These are phyloP conservation scores for Lepidurus arcticus DNA, from an alignment of 1,140 invertebrate species.

Conservation along the genomic window DNA sequence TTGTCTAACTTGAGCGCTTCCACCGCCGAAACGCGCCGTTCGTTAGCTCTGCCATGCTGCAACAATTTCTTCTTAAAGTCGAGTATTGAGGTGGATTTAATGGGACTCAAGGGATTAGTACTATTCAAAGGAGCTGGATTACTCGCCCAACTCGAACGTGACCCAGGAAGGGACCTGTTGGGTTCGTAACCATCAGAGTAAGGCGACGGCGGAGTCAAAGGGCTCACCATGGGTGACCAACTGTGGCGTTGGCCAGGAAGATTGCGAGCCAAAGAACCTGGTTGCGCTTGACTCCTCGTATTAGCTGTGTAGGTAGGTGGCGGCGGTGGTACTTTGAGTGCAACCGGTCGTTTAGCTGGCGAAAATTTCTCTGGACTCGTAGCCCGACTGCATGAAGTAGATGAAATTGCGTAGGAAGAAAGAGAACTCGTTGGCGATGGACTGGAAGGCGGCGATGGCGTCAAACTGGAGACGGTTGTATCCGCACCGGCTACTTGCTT, in stretches of 20 bases:
- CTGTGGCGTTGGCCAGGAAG: constrained; percentile 47
- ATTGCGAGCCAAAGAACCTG: background rate
- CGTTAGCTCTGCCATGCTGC: constrained; percentile 62
- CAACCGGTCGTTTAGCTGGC: background rate
- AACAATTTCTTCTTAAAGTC: constrained; percentile 76
- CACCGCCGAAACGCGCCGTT: constrained; percentile 66
- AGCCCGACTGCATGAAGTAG: background rate
- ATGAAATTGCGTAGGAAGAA: background rate
- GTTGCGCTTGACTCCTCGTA: background rate
- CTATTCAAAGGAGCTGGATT: constrained; percentile 46
- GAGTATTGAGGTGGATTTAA: constrained; percentile 43
- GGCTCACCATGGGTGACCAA: constrained; percentile 50
- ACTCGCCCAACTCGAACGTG: constrained; percentile 48
- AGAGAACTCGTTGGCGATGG: background rate
- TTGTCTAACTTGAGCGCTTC: constrained; percentile 68
- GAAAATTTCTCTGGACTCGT: background rate
- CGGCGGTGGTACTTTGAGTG: background rate
- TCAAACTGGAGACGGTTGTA: background rate
- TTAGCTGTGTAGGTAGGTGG: background rate
- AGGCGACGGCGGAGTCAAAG: background rate
- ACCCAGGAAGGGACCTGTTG: constrained; percentile 37
- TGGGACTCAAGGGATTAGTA: constrained; percentile 47
- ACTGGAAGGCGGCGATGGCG: background rate
- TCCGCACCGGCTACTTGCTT: background rate
- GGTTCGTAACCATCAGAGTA: constrained; percentile 35